Evolutionary conservation across 2,888 invertebrate genomes (phyloP).

Genomic region (Athrips mouffetella): DNA sequence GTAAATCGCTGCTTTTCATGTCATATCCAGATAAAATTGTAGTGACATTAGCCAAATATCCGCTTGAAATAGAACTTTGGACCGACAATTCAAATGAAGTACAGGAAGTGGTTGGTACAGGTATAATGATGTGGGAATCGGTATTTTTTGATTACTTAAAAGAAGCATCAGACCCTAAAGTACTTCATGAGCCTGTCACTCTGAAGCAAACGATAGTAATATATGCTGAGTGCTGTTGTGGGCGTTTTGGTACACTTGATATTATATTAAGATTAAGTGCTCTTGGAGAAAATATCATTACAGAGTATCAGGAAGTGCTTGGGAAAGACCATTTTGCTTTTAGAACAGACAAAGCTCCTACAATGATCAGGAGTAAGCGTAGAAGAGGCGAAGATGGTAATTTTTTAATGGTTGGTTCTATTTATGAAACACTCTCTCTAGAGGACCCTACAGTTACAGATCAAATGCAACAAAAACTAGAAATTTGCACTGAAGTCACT

Average conservation of each 20-base stretch:
- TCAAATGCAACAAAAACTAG: conserved; percentile 49
- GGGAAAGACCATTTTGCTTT: conserved; percentile 64
- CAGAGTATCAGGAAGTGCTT: conserved; percentile 64
- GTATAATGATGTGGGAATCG: conserved; percentile 65
- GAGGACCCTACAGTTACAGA: conserved; percentile 58
- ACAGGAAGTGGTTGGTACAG: conserved; percentile 62
- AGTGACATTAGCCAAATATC: conserved; percentile 60
- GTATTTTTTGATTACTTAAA: conserved; percentile 70
- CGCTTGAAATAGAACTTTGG: conserved; percentile 71
- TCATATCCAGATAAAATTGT: conserved; percentile 66
- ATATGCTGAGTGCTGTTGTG: conserved; percentile 56
- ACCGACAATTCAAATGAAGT: conserved; percentile 60
- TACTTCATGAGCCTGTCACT: conserved; percentile 49
- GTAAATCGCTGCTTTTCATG: conserved; percentile 77
- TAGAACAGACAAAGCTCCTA: conserved; percentile 65
- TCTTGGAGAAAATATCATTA: conserved; percentile 66
- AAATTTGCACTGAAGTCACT: conserved; percentile 62
- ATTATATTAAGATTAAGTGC: conserved; percentile 71
- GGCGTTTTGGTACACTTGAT: conserved; percentile 58
- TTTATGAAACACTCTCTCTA: conserved; percentile 65
- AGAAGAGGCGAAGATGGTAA: conserved; percentile 64
- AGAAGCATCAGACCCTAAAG: conserved; percentile 51
- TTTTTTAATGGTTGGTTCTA: conserved; percentile 63
- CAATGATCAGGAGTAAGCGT: conserved; percentile 62
- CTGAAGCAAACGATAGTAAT: conserved; percentile 28